Base-by-base conservation (phyloP, 1,140 invertebrate genomes). In the Apis mellifera region DNA sequence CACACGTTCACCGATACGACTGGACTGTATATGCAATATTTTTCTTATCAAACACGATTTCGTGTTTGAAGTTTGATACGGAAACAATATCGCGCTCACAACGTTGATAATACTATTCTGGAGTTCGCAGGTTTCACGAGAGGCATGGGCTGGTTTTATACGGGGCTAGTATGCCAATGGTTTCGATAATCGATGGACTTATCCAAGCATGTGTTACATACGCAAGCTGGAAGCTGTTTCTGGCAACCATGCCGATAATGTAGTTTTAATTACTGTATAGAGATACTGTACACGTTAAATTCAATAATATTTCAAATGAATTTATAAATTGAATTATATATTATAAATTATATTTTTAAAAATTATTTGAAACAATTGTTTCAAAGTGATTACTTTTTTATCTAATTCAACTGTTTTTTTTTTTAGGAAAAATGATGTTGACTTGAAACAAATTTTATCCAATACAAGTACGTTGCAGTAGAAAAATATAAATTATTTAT, bases 151-250 rank as follows among this genome's bases (percentile, higher is more conserved):
- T 68, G 75, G 62, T 85, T 83, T 80, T 71, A 52, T 59, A 69
- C 23, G n/a, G 32, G 62, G 70, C n/a, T 82, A 59, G 54, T 77
- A 65, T 59, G 59, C 21, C 19, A 75, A 60, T 73, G 91, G 92
- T 82, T 93, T 93, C 92, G 82, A 88, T 90, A 93, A 93, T 93
- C 92, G 82, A 93, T 93, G 32, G 64, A 72, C 70, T 86, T 89
- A 86, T 89, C 78, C 60, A 62, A 71, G 32, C 32, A 42, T 42
- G 32, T 42, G 32, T 42, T 42, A 42, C 32, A 59, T 48, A 48
- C 32, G 23, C n/a, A 32, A 50, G 13, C 76, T 32, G 54, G 65
- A 60, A 78, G 57, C 55, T 71, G 23, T 1, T 54, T 66, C 65
- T 73, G 23, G 32, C 66, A n/a, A 13, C 11, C 9, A 21, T 15